phyloP scores from a whole-genome alignment of 1,140 invertebrate species.

The Ptiloglossa arizonensis region DNA sequence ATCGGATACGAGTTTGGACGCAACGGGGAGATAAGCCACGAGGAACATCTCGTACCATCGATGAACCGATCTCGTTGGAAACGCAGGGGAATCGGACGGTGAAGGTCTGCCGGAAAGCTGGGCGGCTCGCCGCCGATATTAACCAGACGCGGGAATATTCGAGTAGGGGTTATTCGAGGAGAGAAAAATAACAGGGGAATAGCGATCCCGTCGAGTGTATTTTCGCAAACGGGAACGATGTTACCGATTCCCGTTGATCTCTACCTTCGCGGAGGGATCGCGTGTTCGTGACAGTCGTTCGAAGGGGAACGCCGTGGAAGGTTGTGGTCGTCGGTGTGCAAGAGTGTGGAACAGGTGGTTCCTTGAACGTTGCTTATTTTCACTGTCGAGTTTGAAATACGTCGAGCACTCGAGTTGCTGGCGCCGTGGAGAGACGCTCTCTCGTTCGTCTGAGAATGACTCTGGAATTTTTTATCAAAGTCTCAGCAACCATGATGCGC shows the following conservation, averaged over 20 bases:
- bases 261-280: neutral
- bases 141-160: conserved; percentile 12
- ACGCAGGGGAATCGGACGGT: conserved; percentile 49
- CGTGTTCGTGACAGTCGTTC: neutral
- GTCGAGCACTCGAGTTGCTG: conserved; percentile 27
- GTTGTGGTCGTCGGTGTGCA: neutral
- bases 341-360: conserved; percentile 58
- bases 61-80: conserved; percentile 29
- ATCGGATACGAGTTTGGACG: conserved; percentile 42
- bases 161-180: neutral
- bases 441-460: conserved; percentile 70
- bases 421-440: conserved; percentile 26
- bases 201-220: neutral
- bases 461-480: conserved; percentile 73
- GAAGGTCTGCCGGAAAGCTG: conserved; percentile 50
- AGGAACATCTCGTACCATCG: conserved; percentile 30
- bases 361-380: conserved; percentile 55
- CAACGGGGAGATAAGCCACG: conserved; percentile 19
- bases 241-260: neutral
- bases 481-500: conserved; percentile 73
- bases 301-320: neutral
- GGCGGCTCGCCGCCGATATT: neutral
- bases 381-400: conserved; percentile 31
- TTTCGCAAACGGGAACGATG: neutral
- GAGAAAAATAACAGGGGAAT: neutral